A percentile compares a stretch with the other conserved stretches of the same genome.
phyloP scores from a whole-genome alignment of 2,888 invertebrate genomes.

The Rhopalosiphum nymphaeae region DNA sequence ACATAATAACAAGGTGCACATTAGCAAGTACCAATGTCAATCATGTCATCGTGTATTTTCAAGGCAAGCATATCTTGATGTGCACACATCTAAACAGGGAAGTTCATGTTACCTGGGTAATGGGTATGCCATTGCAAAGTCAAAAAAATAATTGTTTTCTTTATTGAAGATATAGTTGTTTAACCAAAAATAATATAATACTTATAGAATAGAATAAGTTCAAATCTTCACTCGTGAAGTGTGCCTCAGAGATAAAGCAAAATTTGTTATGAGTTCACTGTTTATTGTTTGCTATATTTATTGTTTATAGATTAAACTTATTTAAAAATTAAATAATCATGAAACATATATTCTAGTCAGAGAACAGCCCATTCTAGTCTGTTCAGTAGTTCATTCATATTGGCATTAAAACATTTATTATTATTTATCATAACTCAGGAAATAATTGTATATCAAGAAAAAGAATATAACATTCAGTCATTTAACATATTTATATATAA shows the following conservation, averaged over 20 bases:
- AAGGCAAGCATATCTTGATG: conserved; percentile 68
- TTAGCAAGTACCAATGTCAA: conserved; percentile 68
- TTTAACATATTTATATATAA: conserved; percentile 21
- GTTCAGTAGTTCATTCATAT: conserved; percentile 35
- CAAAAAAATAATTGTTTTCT: conserved; percentile 46
- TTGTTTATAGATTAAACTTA: conserved; percentile 39
- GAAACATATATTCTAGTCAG: conserved; percentile 52
- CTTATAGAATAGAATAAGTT: conserved; percentile 22
- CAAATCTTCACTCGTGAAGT: background rate
- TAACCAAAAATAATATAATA: conserved; percentile 46
- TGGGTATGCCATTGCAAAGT: conserved; percentile 38
- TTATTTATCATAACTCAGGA: conserved; percentile 4
- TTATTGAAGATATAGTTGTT: conserved; percentile 5
- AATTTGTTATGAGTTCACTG: background rate
- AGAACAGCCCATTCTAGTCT: conserved; percentile 25
- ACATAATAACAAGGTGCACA: conserved; percentile 69
- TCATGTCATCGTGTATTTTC: conserved; percentile 68
- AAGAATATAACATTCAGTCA: conserved; percentile 28
- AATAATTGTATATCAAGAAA: conserved; percentile 18
- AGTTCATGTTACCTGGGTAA: conserved; percentile 67
- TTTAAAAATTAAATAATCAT: conserved; percentile 35
- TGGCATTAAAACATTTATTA: conserved; percentile 7
- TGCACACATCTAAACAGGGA: conserved; percentile 68
- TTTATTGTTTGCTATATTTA: conserved; percentile 33
- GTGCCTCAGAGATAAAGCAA: conserved; percentile 14